phyloP scores from a whole-genome alignment of 2,888 invertebrate genomes.

The Spialia ferax region DNA sequence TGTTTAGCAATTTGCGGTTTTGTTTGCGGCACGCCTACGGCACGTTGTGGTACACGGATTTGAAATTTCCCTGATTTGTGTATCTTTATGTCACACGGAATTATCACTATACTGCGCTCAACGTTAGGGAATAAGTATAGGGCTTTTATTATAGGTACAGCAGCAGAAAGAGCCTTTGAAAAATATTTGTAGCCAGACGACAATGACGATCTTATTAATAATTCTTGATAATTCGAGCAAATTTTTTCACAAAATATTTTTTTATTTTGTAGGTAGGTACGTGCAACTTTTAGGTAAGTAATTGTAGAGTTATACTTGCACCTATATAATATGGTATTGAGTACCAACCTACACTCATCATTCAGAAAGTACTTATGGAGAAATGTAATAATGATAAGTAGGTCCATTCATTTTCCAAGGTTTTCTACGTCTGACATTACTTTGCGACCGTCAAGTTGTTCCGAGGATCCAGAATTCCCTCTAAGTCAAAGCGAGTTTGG shows the following conservation, averaged over 20 bases:
- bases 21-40: constrained; percentile 30
- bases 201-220: no score
- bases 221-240: no score
- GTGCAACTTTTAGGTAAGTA: no score
- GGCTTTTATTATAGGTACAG: no score
- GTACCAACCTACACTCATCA: no score
- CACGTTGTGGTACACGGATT: constrained; percentile 24
- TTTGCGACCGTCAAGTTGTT: constrained; percentile 12
- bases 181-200: no score
- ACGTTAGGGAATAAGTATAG: background rate
- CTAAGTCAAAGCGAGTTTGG: constrained; percentile 29
- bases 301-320: no score
- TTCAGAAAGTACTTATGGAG: background rate
- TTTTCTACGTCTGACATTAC: constrained; percentile 12
- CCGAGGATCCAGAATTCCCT: constrained; percentile 17
- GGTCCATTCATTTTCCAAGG: background rate
- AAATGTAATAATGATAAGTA: constrained; percentile 14
- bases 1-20: constrained; percentile 31
- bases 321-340: no score
- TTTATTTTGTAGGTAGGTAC: no score
- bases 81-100: constrained; percentile 8
- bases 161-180: no score
- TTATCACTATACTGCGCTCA: background rate
- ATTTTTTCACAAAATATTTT: no score
- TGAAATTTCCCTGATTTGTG: constrained; percentile 30